Conservation (phyloP, 2,113 vertebrate genomes). For the Bubo bubo region DNA sequence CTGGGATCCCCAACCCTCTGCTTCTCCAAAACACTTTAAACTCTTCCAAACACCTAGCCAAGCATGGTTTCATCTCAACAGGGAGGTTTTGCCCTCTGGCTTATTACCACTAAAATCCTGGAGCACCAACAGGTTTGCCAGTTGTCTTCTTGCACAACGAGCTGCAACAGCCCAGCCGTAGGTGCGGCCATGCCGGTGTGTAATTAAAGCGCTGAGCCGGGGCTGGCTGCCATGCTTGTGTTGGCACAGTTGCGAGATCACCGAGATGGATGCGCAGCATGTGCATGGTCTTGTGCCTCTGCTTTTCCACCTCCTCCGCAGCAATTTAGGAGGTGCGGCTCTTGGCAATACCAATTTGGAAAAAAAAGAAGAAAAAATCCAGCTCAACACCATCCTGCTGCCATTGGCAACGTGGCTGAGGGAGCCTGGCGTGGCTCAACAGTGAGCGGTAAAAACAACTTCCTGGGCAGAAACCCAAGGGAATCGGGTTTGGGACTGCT, state of each 20-base stretch:
- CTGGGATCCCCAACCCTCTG: background rate
- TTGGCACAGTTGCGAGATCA: background rate
- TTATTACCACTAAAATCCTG: slow-evolving; percentile 38
- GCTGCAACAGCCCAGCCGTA: background rate
- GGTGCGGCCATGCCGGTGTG: background rate
- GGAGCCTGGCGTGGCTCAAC: background rate
- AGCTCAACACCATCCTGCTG: background rate
- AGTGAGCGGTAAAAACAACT: background rate
- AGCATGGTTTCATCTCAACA: background rate
- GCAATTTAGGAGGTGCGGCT: slow-evolving; percentile 37
- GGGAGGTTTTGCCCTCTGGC: slow-evolving; percentile 3
- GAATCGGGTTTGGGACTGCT: background rate
- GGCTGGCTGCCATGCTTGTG: background rate
- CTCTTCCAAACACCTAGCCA: background rate
- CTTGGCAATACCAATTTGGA: background rate
- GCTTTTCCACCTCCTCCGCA: slow-evolving; percentile 49
- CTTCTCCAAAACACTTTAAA: background rate
- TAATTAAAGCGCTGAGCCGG: slow-evolving; percentile 11
- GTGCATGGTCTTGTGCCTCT: slow-evolving; percentile 45
- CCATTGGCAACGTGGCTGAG: fast-evolving
- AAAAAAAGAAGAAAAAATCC: background rate
- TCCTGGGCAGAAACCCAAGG: slow-evolving; percentile 1
- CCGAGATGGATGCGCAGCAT: background rate
- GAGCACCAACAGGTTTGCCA: slow-evolving; percentile 43
- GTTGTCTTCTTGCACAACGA: slow-evolving; percentile 1